phyloP scores from a whole-genome alignment of 2,797 vertebrate genomes.

The Muscicapa striata region DNA sequence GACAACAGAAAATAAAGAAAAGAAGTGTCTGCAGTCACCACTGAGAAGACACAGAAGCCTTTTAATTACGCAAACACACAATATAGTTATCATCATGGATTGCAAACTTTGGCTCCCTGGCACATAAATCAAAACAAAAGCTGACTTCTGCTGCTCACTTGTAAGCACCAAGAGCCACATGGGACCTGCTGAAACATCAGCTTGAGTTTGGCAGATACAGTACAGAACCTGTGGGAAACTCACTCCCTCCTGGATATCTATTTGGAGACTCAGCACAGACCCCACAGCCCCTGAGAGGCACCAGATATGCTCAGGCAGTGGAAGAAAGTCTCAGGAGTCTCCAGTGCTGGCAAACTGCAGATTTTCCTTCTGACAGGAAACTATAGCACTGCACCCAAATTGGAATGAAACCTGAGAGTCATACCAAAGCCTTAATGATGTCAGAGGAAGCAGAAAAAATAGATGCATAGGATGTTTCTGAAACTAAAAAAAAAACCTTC shows the following conservation, averaged over 20 bases:
- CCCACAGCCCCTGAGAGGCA: neutral
- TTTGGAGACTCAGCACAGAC: neutral
- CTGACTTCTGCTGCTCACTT: neutral
- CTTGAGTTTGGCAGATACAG: neutral
- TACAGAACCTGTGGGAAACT: neutral
- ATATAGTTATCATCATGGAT: neutral
- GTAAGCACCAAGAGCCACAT: neutral
- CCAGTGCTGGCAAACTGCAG: neutral
- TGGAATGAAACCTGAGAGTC: neutral
- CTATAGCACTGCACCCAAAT: neutral
- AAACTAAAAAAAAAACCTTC: neutral
- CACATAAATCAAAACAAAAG: neutral
- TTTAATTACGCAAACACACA: neutral
- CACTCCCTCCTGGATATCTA: neutral
- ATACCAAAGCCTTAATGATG: neutral
- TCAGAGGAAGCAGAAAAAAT: neutral
- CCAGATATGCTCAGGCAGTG: rapidly evolving
- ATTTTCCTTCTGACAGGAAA: neutral
- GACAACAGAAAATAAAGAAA: neutral
- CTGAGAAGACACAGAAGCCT: neutral
- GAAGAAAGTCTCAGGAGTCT: neutral
- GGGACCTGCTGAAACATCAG: neutral
- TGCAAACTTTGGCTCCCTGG: neutral
- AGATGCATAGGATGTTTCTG: neutral
- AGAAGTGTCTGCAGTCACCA: neutral